Evolutionary conservation across 2,113 vertebrate species (phyloP), one percentile per base, ranked within the genome.

Genomic region (Epinephelus cyanopodus): DNA sequence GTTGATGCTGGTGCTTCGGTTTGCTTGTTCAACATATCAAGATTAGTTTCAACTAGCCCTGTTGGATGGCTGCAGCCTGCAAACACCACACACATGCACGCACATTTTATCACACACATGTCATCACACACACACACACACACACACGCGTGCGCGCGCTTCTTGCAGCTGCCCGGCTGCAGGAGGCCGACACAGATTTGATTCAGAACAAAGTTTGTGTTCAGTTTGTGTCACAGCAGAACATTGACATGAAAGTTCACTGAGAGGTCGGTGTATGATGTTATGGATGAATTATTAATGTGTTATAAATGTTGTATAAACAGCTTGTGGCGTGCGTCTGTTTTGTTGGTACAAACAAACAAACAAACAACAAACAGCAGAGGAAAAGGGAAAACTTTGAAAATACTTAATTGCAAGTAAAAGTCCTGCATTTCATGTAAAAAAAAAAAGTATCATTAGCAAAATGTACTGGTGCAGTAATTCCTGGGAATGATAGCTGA

Each of bases 1-100:
- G 3, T 21, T 15, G 47, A 29, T 76, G 77, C 81, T 77, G 57
- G 72, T 83, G 85, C 80, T 80, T 84, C 74, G 62, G 93, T 95
- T 96, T 96, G 95, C 95, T 93, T 96, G 93, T 95, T 95, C 91
- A 95, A 95, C 95, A 95, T 87, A 95, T 94, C 95, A 96, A 95
- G 96, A 97, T 96, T 97, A 96, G 93, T 94, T 95, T 95, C 95
- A 92, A 70, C 73, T 66, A 71, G 90, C 79, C 88, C 92, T 91
- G 66, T 79, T 88, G 94, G 97, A 95, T 95, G 94, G 96, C 96
- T 96, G 82, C 63, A 72, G 70, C 53, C 82, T 69, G 29, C 33
- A 80, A 74, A 85, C 82, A 81, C 77, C 79, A 71, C 81, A 72
- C 65, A 71, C 52, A 68, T 21, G 63, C 83, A 80, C 66, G 19